Conservation (phyloP, 2,888 invertebrate species). For the Xanthorhoe designata region DNA sequence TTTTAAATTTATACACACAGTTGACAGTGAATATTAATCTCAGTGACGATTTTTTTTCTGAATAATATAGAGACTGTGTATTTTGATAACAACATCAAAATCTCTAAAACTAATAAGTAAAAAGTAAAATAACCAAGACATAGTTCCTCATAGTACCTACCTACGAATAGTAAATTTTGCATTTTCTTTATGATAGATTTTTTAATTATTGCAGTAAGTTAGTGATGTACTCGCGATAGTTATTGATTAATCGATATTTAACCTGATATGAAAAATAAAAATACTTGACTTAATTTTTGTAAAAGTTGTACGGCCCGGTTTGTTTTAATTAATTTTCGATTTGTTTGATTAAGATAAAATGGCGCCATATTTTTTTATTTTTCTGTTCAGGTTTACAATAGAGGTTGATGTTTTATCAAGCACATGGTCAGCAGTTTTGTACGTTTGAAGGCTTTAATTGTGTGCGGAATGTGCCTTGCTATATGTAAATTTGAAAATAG, state of each 20-base stretch:
- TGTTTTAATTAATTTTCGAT: conserved; percentile 33
- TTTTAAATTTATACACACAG: conserved; percentile 37
- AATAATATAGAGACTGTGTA: conserved; percentile 75
- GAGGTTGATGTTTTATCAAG: conserved; percentile 79
- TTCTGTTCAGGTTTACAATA: conserved; percentile 61
- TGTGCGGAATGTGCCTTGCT: conserved; percentile 86
- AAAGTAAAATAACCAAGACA: conserved; percentile 77
- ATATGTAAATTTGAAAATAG: conserved; percentile 75
- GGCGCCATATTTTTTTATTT: conserved; percentile 46
- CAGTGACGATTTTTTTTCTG: conserved; percentile 66
- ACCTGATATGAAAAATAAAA: conserved; percentile 52
- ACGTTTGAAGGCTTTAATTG: conserved; percentile 79
- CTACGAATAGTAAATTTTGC: conserved; percentile 84
- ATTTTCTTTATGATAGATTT: conserved; percentile 79
- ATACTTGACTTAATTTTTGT: conserved; percentile 6
- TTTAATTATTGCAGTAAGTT: conserved; percentile 78
- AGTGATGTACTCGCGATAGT: conserved; percentile 75
- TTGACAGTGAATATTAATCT: conserved; percentile 64
- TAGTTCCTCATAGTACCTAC: conserved; percentile 86
- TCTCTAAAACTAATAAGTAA: conserved; percentile 64
- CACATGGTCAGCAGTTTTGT: conserved; percentile 76
- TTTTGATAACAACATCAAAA: conserved; percentile 81
- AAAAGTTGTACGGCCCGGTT: conserved; percentile 10
- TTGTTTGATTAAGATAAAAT: conserved; percentile 31
- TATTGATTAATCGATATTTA: conserved; percentile 53